Base-by-base conservation (phyloP, 2,797 vertebrate species). In the Acipenser ruthenus region DNA sequence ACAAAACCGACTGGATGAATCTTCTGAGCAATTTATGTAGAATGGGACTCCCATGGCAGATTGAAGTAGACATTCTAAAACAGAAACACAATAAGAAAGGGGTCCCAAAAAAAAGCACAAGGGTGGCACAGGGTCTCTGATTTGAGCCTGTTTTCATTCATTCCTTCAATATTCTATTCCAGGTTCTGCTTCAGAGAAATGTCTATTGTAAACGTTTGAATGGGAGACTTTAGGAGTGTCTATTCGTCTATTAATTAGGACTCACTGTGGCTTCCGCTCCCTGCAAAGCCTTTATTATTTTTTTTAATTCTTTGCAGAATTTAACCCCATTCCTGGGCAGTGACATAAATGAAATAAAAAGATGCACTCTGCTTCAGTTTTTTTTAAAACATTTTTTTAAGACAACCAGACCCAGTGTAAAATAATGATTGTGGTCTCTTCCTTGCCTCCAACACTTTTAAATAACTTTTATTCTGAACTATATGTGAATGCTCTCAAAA, bases 161-260 rank as follows among this genome's bases (percentile, higher is more conserved):
- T 77, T 72, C 78, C 81, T 78, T 82, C 80, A 70, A 82, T 86
- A 83, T 86, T 84, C 82, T 81, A 80, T 85, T 80, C 85, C 69
- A 70, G 78, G 91, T 92, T 91, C 88, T 91, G 90, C 91, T 91
- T 83, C 84, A 86, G 67, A 74, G 87, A 79, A 77, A 75, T 56
- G 81, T 77, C 84, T 81, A 87, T 94, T 93, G 91, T 92, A 78
- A 75, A 67, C 70, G 64, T 3, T 67, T 92, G 87, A 92, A 94
- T 88, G 81, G 85, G 74, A 82, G 78, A 74, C 82, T 79, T 81
- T 74, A 82, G 87, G 74, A 81, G 78, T 77, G 68, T 74, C 80
- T 79, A 87, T 76, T 79, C 77, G 79, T 81, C 89, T 86, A 87
- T 90, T 91, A 91, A 92, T 90, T 89, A 89, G 81, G 84, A 77